Conservation (phyloP, 2,888 invertebrate genomes). For the Thymelicus acteon region DNA sequence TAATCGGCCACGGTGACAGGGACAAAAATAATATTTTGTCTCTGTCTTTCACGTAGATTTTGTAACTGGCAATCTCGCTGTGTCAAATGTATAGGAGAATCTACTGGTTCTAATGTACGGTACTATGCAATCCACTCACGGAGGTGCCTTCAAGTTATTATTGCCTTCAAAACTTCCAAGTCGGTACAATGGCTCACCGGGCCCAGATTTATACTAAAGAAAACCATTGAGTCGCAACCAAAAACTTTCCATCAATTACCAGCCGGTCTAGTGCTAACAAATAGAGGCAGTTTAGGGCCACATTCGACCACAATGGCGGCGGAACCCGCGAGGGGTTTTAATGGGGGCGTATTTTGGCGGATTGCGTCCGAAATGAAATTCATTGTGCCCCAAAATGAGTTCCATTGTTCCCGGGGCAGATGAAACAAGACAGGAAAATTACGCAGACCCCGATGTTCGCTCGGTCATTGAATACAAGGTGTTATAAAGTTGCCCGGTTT, state of each 20-base stretch:
- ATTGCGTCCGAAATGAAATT: conserved; percentile 74
- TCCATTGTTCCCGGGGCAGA: conserved; percentile 70
- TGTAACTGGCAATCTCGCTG: too few relatives aligned
- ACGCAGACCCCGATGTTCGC: conserved; percentile 52
- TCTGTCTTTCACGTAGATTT: too few relatives aligned
- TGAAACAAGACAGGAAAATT: conserved; percentile 81
- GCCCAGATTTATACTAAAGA: background rate
- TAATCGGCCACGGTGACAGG: too few relatives aligned
- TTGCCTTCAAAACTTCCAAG: too few relatives aligned
- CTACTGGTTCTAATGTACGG: too few relatives aligned
- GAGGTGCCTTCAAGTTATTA: too few relatives aligned
- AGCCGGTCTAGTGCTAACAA: conserved; percentile 38
- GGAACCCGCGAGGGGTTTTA: conserved; percentile 57
- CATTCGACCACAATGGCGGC: conserved; percentile 40
- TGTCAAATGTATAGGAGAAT: too few relatives aligned
- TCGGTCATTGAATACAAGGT: conserved; percentile 66
- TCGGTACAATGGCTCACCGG: background rate
- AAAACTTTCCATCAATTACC: conserved; percentile 33
- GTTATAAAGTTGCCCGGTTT: conserved; percentile 49
- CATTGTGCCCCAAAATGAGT: conserved; percentile 78
- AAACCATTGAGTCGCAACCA: conserved; percentile 20
- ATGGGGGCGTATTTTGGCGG: conserved; percentile 71
- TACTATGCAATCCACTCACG: too few relatives aligned
- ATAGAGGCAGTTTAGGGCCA: conserved; percentile 46
- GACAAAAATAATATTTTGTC: too few relatives aligned